phyloP scores from a whole-genome alignment of 2,888 invertebrate species.

The Caenorhabditis parvicauda region DNA sequence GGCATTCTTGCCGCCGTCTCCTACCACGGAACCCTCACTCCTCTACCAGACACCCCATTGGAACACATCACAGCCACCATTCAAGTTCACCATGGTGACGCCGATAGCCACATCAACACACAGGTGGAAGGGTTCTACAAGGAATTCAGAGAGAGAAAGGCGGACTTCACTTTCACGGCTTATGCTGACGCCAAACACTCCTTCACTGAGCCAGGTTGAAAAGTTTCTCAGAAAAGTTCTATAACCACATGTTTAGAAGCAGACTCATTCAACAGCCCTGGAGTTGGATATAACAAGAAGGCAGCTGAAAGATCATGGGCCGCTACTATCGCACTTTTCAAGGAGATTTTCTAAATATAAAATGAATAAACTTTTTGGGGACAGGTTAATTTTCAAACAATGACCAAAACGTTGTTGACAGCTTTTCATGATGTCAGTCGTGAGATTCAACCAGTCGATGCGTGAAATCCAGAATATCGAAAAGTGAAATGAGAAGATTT shows the following conservation, averaged over 20 bases:
- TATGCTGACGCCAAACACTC: constrained; percentile 51
- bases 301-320: constrained; percentile 39
- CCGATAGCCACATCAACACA: constrained; percentile 44
- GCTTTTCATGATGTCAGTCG: no score
- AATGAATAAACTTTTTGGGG: no score
- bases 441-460: no score
- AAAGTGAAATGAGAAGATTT: no score
- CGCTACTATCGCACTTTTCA: constrained; percentile 30
- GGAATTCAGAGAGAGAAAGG: constrained; percentile 45
- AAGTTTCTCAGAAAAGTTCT: background rate
- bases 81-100: constrained; percentile 52
- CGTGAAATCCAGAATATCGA: no score
- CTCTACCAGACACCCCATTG: constrained; percentile 35
- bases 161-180: constrained; percentile 46
- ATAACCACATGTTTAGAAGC: constrained; percentile 14
- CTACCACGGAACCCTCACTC: constrained; percentile 53
- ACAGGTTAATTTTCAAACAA: no score
- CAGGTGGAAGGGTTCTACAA: constrained; percentile 35
- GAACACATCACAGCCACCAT: constrained; percentile 24
- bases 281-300: constrained; percentile 39
- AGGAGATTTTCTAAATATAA: constrained; percentile 21
- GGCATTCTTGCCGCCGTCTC: constrained; percentile 45
- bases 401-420: no score
- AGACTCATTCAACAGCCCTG: constrained; percentile 16
- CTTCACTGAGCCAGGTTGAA: constrained; percentile 43